These are phyloP conservation scores for Hylyphantes graminicola DNA, from an alignment of 1,140 invertebrate genomes.

Conservation along the genomic window DNA sequence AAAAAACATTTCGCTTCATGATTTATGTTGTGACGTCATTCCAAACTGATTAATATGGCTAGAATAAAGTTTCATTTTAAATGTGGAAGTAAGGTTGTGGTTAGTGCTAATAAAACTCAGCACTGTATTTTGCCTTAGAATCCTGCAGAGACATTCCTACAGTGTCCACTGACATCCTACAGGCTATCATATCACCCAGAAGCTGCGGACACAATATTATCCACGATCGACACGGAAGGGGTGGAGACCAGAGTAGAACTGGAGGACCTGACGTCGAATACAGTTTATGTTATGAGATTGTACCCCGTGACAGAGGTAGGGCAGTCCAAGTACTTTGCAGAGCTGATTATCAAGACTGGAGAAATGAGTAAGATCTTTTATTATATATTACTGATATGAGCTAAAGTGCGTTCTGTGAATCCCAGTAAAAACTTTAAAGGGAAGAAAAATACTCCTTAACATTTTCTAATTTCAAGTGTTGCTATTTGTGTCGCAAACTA, in stretches of 20 bases:
- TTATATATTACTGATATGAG: no score
- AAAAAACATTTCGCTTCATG: no score
- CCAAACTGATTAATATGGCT: no score
- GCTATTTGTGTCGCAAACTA: no score
- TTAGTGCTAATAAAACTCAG: no score
- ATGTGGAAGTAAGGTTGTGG: no score
- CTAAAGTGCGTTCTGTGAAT: no score
- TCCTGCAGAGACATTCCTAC: slow-evolving; percentile 13
- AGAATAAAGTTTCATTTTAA: no score
- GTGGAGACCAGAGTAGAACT: neutral
- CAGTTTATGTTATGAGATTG: slow-evolving; percentile 13
- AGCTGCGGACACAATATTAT: neutral
- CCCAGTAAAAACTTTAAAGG: no score
- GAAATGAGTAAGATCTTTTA: slow-evolving; percentile 30
- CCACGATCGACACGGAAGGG: neutral
- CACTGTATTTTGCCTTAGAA: neutral
- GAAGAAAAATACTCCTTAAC: no score
- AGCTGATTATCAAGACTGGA: slow-evolving; percentile 29
- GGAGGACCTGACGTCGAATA: slow-evolving; percentile 34
- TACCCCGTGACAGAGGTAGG: slow-evolving; percentile 18
- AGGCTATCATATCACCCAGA: slow-evolving; percentile 25
- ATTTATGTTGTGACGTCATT: no score
- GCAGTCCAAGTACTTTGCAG: slow-evolving; percentile 13
- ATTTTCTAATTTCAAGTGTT: no score
- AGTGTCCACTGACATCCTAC: slow-evolving; percentile 19